These are phyloP conservation scores for Furcifer pardalis DNA, from an alignment of 2,797 vertebrate genomes.

Conservation along the genomic window DNA sequence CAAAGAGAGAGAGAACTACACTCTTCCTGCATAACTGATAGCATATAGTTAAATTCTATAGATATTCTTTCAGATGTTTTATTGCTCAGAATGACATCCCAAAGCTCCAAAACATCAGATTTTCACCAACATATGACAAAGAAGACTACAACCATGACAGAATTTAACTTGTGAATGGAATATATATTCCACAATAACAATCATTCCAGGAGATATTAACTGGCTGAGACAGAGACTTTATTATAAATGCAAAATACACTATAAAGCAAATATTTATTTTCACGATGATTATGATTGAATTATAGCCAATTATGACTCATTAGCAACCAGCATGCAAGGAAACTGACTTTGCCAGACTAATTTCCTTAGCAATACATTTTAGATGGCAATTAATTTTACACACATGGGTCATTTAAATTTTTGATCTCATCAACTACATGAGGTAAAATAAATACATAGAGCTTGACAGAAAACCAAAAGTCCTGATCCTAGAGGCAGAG, in stretches of 20 bases:
- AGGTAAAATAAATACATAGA: conserved; percentile 33
- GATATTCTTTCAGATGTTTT: not conserved
- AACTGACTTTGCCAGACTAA: conserved; percentile 22
- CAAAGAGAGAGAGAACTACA: not conserved
- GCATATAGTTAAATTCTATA: conserved; percentile 3
- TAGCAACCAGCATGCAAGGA: conserved; percentile 46
- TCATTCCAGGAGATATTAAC: conserved; percentile 24
- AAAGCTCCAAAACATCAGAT: not conserved
- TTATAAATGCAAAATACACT: conserved; percentile 29
- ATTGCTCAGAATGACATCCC: conserved; percentile 14
- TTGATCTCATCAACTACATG: conserved; percentile 20
- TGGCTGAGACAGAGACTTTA: conserved; percentile 25
- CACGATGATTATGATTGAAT: conserved; percentile 54
- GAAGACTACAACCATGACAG: conserved; percentile 20
- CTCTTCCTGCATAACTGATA: conserved; percentile 24
- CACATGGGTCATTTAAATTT: conserved; percentile 43
- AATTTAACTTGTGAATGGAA: not conserved
- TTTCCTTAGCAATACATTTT: conserved; percentile 45
- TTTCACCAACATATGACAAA: not conserved
- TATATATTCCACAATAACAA: conserved; percentile 7
- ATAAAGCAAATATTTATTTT: conserved; percentile 49
- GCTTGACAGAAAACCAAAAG: not conserved
- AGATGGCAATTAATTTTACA: conserved; percentile 44
- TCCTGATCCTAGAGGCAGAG: not conserved
- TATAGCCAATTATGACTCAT: conserved; percentile 50